Base-by-base conservation (phyloP, 2,888 invertebrate genomes). In the Apantesis nais region DNA sequence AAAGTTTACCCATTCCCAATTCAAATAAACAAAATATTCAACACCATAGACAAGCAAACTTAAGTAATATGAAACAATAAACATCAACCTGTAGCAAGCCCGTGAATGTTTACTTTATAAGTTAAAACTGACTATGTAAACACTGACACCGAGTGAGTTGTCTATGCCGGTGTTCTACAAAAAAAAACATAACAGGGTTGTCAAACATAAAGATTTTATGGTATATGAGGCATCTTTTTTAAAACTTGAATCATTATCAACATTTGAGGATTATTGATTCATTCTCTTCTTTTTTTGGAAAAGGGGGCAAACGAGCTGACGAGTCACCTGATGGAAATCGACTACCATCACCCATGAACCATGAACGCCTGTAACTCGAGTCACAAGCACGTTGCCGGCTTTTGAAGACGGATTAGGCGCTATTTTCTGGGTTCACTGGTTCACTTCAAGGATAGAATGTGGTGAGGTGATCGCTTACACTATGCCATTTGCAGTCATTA, bases 101-200 rank as follows among this genome's bases (percentile, higher is more conserved):
- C 62, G 74, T 75, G 65, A 75, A 75, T 82, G 84, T 83, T 82
- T 83, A 81, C 74, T 37, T 79, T 74, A 76, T 63, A 74, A 74
- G 75, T 79, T 83, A 81, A 81, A 82, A 80, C 76, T 80, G 74
- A 78, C 79, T 80, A 52, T 66, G 84, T 83, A 82, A 83, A 83
- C 78, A 77, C 22, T 19, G 22, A 48, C 22, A 74, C 71, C 75
- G 71, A 79, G 75, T 74, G 78, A 82, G 73, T 74, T 78, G 77
- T 79, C 77, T 77, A 72, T 76, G 78, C 55, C 70, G 63, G 75
- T 72, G 65, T 82, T 68, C 64, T 58, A 31, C 62, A 75, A 72
- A 74, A 75, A 75, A 76, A 79, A 68, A 64, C n/a, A 41, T 29
- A 14, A 58, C 71, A 80, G 83, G 76, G 78, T 61, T 79, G 74